Conservation (phyloP, 2,888 invertebrate genomes). For the Odontothrips loti region DNA sequence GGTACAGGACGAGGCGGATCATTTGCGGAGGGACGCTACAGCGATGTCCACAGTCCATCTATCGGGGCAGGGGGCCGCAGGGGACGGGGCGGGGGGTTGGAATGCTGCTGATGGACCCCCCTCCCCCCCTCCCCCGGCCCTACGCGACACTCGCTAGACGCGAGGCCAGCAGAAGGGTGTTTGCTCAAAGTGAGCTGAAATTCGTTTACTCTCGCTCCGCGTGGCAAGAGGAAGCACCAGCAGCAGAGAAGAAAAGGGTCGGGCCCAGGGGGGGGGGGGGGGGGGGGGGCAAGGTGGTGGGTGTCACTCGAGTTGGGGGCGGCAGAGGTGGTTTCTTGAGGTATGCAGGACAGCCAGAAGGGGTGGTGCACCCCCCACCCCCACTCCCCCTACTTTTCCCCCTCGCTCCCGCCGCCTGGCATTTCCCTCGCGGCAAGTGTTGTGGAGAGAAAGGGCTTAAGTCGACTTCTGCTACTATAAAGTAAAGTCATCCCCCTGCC, state of each 20-base stretch:
- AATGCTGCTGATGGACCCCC: background rate
- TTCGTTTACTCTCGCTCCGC: background rate
- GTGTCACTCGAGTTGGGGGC: too few species aligned
- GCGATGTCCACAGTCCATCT: background rate
- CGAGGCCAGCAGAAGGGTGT: too few species aligned
- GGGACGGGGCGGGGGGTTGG: background rate
- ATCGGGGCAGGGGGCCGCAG: background rate
- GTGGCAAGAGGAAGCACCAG: background rate
- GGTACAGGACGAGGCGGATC: background rate
- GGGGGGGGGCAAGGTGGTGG: background rate
- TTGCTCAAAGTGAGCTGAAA: conserved; percentile 18
- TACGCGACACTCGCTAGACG: too few species aligned
- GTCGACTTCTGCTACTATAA: background rate
- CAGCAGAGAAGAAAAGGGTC: background rate
- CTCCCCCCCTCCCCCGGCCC: background rate
- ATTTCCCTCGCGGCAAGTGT: background rate
- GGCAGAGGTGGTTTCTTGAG: background rate
- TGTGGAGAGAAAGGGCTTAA: background rate
- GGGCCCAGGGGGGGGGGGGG: background rate
- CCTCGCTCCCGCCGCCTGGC: background rate
- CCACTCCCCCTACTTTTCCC: too few species aligned
- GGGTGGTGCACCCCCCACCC: background rate
- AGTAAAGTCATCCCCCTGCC: background rate
- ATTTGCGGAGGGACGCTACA: background rate
- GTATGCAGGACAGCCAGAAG: background rate